A percentile compares a stretch with the other conserved stretches of the same genome.
These are phyloP conservation scores for Cephus pygmeus DNA, from an alignment of 2,888 invertebrate genomes.

Conservation along the genomic window DNA sequence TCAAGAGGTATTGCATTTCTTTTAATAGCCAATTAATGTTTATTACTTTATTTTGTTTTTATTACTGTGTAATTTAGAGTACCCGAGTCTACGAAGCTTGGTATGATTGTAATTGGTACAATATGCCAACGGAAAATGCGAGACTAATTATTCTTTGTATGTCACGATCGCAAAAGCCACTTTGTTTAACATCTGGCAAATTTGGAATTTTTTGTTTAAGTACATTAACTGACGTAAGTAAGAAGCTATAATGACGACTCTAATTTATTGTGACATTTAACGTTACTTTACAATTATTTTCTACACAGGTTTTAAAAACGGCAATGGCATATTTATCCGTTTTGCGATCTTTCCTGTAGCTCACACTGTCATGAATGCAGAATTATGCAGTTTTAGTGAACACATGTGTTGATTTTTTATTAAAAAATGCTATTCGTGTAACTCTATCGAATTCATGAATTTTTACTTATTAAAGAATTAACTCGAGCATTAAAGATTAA, in stretches of 20 bases:
- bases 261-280: background rate
- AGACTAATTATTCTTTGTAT: constrained; percentile 67
- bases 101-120: constrained; percentile 68
- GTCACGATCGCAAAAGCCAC: constrained; percentile 68
- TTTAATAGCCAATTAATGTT: background rate
- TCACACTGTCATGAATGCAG: background rate
- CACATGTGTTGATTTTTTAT: background rate
- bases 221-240: constrained; percentile 69
- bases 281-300: background rate
- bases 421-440: background rate
- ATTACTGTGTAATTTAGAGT: constrained; percentile 61
- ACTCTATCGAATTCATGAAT: background rate
- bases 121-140: constrained; percentile 60
- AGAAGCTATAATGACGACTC: background rate
- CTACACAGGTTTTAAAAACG: constrained; percentile 41
- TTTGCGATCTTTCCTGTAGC: constrained; percentile 24
- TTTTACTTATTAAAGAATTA: background rate
- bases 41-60: constrained; percentile 12
- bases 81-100: constrained; percentile 67
- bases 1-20: constrained; percentile 34
- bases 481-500: background rate
- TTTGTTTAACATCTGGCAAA: constrained; percentile 69
- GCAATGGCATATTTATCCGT: constrained; percentile 47
- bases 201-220: constrained; percentile 69
- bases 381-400: background rate